Percentiles rank a stretch among this genome's conserved stretches.
phyloP scores from a whole-genome alignment of 2,113 vertebrate species.

The Formicarius rufipectus region DNA sequence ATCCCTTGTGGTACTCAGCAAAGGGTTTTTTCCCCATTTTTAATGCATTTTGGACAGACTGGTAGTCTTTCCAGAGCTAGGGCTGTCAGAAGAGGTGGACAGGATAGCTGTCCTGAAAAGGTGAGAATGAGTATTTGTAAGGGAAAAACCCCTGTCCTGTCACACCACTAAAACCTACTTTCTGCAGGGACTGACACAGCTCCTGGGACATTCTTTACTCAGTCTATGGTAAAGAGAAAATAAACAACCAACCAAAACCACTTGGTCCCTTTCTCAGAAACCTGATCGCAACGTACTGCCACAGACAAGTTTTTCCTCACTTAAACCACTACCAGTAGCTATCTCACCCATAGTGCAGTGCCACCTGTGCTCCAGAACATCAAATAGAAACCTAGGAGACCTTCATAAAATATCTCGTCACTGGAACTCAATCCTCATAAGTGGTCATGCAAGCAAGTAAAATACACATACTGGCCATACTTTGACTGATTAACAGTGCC shows the following conservation, averaged over 20 bases:
- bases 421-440: background rate
- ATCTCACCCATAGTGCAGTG: background rate
- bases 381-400: background rate
- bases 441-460: background rate
- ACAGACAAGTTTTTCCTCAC: background rate
- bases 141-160: background rate
- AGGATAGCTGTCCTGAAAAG: background rate
- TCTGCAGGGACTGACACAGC: background rate
- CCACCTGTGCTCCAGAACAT: background rate
- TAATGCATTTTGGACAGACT: background rate
- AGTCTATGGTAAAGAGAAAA: background rate
- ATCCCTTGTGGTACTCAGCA: background rate
- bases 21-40: fast-evolving
- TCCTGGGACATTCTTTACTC: background rate
- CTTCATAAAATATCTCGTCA: background rate
- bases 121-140: background rate
- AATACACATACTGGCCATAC: background rate
- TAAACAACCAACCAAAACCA: background rate
- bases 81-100: background rate
- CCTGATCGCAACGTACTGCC: background rate
- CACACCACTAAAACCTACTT: background rate
- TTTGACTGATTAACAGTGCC: background rate
- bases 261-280: background rate
- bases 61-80: background rate
- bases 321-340: background rate